Evolutionary conservation across 1,140 invertebrate species (phyloP).

Genomic region (Philopotamus ludificatus): DNA sequence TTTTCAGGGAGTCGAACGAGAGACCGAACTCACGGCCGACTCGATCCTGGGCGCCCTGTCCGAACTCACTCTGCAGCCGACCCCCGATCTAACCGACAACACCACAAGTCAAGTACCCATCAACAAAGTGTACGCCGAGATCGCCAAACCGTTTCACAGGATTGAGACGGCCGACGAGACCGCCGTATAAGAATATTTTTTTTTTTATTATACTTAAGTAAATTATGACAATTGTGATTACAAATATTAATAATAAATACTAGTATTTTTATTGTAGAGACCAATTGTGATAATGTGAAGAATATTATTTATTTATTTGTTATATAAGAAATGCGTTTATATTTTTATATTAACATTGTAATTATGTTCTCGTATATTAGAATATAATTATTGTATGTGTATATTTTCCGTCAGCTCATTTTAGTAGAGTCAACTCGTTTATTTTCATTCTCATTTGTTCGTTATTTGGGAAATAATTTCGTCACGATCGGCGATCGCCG

Average conservation of each 20-base stretch:
- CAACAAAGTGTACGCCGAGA: conserved; percentile 35
- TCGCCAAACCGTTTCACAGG: conserved; percentile 18
- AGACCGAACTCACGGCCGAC: conserved; percentile 21
- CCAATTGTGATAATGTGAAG: conserved; percentile 29
- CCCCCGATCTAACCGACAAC: conserved; percentile 3
- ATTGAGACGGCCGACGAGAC: conserved; percentile 38
- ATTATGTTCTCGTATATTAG: too few relatives aligned
- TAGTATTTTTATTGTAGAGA: conserved; percentile 16
- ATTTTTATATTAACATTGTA: too few relatives aligned
- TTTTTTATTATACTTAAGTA: neutral
- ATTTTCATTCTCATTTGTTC: too few relatives aligned
- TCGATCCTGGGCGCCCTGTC: conserved; percentile 32
- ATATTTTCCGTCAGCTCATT: too few relatives aligned
- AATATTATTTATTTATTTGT: conserved; percentile 6
- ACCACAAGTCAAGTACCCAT: neutral
- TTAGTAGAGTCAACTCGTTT: too few relatives aligned
- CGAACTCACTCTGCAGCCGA: conserved; percentile 32
- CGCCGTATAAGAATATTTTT: conserved; percentile 26
- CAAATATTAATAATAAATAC: conserved; percentile 19
- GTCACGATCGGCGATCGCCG: too few relatives aligned
- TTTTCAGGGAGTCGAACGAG: conserved; percentile 18
- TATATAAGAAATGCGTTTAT: too few relatives aligned
- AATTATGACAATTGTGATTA: conserved; percentile 24
- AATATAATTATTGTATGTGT: too few relatives aligned
- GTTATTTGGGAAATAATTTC: too few relatives aligned